These are phyloP conservation scores for Lepidocolaptes lacrymiger DNA, from an alignment of 2,797 vertebrate genomes.

Conservation along the genomic window DNA sequence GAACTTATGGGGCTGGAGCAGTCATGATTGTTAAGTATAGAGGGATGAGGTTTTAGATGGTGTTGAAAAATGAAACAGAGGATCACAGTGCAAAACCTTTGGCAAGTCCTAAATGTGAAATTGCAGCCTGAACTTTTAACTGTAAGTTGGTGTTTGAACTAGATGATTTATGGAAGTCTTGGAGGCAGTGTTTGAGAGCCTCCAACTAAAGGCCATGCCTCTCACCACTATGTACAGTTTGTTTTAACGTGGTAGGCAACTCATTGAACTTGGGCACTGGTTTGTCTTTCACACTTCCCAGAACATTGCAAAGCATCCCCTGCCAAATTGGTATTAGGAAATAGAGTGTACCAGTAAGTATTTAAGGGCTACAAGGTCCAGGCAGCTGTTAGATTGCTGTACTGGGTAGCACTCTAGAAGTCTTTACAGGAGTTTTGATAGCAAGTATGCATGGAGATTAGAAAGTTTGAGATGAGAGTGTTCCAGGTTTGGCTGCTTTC, in stretches of 20 bases:
- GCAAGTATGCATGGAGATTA: not conserved
- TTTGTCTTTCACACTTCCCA: not conserved
- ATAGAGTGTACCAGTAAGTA: not conserved
- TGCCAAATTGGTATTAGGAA: not conserved
- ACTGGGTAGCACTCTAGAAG: not conserved
- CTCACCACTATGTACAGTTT: rapidly evolving
- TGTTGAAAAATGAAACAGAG: not conserved
- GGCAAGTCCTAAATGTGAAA: not conserved
- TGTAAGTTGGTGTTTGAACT: not conserved
- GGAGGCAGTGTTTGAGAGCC: not conserved
- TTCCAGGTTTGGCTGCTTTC: not conserved
- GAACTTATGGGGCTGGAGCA: not conserved
- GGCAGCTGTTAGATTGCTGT: not conserved
- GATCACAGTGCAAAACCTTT: not conserved
- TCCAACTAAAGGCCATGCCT: not conserved
- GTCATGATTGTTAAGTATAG: not conserved
- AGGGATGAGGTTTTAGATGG: not conserved
- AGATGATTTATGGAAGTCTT: not conserved
- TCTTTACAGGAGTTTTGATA: rapidly evolving
- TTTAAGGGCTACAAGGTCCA: not conserved
- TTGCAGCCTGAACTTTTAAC: not conserved
- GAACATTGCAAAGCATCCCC: not conserved
- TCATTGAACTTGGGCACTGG: rapidly evolving
- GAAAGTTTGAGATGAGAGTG: not conserved
- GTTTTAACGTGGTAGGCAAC: not conserved